A percentile compares a stretch with the other conserved stretches of the same genome.
These are phyloP conservation scores for Rotaria sp. DNA, from an alignment of 2,888 invertebrate genomes.

Conservation along the genomic window DNA sequence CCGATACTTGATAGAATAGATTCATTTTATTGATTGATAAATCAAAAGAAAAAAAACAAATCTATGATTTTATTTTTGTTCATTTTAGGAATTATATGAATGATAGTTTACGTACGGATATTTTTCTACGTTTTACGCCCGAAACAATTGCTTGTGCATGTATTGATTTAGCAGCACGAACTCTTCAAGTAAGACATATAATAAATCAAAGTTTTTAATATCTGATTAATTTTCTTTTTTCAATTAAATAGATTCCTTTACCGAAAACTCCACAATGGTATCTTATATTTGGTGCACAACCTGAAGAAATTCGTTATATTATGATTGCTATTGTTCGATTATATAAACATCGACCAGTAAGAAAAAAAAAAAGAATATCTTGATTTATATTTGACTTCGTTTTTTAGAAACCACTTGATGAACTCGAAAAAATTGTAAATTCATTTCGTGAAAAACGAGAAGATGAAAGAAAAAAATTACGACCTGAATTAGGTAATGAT, in stretches of 20 bases:
- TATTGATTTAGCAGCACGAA: slow-evolving; percentile 82
- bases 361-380: not conserved
- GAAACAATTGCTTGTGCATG: slow-evolving; percentile 99
- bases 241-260: slow-evolving; percentile 60
- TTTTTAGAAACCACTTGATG: slow-evolving; percentile 32
- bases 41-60: not conserved
- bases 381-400: not conserved
- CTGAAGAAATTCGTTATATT: slow-evolving; percentile 75
- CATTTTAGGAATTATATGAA: slow-evolving; percentile 88
- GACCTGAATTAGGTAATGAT: not conserved
- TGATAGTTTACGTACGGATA: slow-evolving; percentile 89
- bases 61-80: not conserved
- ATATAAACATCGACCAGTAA: slow-evolving; percentile 57
- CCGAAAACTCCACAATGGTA: slow-evolving; percentile 85
- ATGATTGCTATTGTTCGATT: slow-evolving; percentile 72
- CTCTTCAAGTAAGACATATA: slow-evolving; percentile 44
- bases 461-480: slow-evolving; percentile 26
- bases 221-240: not conserved
- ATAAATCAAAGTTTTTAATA: not conserved
- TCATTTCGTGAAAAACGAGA: slow-evolving; percentile 23
- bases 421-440: slow-evolving; percentile 31
- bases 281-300: slow-evolving; percentile 73
- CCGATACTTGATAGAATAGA: not conserved
- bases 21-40: not conserved
- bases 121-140: slow-evolving; percentile 86